Evolutionary conservation across 2,888 invertebrate genomes (phyloP).

Genomic region (Sericinus montela): DNA sequence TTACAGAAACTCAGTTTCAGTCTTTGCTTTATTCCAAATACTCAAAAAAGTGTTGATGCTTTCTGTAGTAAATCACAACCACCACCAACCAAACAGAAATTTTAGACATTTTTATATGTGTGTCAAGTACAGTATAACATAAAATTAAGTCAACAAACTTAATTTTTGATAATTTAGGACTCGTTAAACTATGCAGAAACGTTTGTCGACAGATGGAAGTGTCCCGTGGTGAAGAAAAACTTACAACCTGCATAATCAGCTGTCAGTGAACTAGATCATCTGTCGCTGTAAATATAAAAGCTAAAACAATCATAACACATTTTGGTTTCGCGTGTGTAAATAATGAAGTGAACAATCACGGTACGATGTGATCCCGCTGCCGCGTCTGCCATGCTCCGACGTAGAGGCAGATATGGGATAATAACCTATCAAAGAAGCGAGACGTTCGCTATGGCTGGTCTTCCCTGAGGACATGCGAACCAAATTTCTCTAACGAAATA

Average conservation of each 20-base stretch:
- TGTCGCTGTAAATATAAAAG: slow-evolving; percentile 79
- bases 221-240: slow-evolving; percentile 73
- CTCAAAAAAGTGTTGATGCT: slow-evolving; percentile 80
- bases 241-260: slow-evolving; percentile 80
- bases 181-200: slow-evolving; percentile 48
- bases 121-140: slow-evolving; percentile 61
- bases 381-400: slow-evolving; percentile 44
- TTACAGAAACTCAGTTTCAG: slow-evolving; percentile 41
- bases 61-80: slow-evolving; percentile 75
- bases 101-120: slow-evolving; percentile 68
- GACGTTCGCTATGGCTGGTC: slow-evolving; percentile 63
- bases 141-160: slow-evolving; percentile 53
- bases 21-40: slow-evolving; percentile 56
- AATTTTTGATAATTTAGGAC: slow-evolving; percentile 46
- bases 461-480: slow-evolving; percentile 53
- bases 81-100: slow-evolving; percentile 71
- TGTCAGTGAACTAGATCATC: slow-evolving; percentile 80
- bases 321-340: slow-evolving; percentile 50
- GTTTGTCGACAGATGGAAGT: slow-evolving; percentile 66
- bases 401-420: slow-evolving; percentile 69
- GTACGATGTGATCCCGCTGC: slow-evolving; percentile 61
- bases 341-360: slow-evolving; percentile 58
- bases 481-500: slow-evolving; percentile 43
- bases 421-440: slow-evolving; percentile 72
- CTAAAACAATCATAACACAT: slow-evolving; percentile 73